Percentiles rank a stretch among this genome's conserved stretches.
phyloP scores from a whole-genome alignment of 2,888 invertebrate species.

The Apamea monoglypha region DNA sequence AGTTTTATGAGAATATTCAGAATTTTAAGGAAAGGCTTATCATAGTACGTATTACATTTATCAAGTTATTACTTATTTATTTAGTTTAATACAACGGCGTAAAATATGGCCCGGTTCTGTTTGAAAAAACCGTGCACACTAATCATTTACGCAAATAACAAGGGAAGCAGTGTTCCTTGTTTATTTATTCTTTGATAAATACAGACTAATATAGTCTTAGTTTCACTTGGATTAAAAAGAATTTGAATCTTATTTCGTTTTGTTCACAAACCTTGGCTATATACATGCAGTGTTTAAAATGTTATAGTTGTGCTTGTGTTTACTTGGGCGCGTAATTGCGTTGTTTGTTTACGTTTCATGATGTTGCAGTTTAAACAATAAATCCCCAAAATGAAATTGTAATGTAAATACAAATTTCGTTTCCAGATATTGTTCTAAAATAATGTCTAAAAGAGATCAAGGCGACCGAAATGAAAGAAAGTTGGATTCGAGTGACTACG shows the following conservation, averaged over 20 bases:
- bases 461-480: slow-evolving; percentile 87
- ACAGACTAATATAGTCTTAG: slow-evolving; percentile 19
- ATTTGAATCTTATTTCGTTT: slow-evolving; percentile 3
- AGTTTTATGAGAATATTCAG: slow-evolving; percentile 73
- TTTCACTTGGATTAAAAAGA: background rate
- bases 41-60: slow-evolving; percentile 72
- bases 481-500: slow-evolving; percentile 87
- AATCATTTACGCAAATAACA: slow-evolving; percentile 54
- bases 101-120: slow-evolving; percentile 42
- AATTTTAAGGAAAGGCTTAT: slow-evolving; percentile 69
- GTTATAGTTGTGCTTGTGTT: slow-evolving; percentile 54
- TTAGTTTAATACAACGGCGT: slow-evolving; percentile 25
- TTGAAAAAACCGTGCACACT: slow-evolving; percentile 43
- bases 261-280: background rate
- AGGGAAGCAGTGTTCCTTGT: slow-evolving; percentile 68
- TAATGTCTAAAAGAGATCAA: slow-evolving; percentile 89
- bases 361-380: slow-evolving; percentile 67
- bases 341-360: slow-evolving; percentile 85
- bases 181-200: slow-evolving; percentile 71
- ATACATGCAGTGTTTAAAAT: background rate
- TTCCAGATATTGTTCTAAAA: slow-evolving; percentile 71
- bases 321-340: slow-evolving; percentile 84
- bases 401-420: slow-evolving; percentile 46
- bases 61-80: slow-evolving; percentile 31
- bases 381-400: slow-evolving; percentile 29